These are phyloP conservation scores for Tortricodes alternella DNA, from an alignment of 2,888 invertebrate species.

Conservation along the genomic window DNA sequence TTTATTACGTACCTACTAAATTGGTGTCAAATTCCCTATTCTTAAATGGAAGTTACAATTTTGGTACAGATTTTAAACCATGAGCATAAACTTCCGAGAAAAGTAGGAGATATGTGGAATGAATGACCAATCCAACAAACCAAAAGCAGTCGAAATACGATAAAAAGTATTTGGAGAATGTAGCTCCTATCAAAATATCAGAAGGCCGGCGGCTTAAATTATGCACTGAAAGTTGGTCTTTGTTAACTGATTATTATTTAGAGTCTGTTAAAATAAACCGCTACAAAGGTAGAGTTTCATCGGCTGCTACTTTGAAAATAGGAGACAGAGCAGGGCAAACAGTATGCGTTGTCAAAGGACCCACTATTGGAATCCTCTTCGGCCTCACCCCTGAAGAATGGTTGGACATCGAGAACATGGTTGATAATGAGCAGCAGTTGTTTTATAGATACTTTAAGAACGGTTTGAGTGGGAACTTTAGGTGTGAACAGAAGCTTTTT, in stretches of 20 bases:
- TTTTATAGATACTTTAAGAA: slow-evolving; percentile 74
- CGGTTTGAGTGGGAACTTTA: slow-evolving; percentile 60
- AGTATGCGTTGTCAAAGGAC: slow-evolving; percentile 63
- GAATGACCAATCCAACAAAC: slow-evolving; percentile 27
- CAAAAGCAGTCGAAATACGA: slow-evolving; percentile 29
- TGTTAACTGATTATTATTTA: slow-evolving; percentile 65
- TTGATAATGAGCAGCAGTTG: slow-evolving; percentile 57
- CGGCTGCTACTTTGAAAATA: slow-evolving; percentile 64
- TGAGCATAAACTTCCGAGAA: too few species aligned
- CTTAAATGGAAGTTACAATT: too few species aligned
- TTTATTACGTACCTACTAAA: too few species aligned
- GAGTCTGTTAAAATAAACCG: slow-evolving; percentile 73
- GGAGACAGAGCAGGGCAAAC: slow-evolving; percentile 65
- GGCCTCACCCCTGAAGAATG: slow-evolving; percentile 61
- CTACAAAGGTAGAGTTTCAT: slow-evolving; percentile 44
- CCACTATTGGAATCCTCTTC: slow-evolving; percentile 60
- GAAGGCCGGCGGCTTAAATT: slow-evolving; percentile 57
- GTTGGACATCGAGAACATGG: slow-evolving; percentile 63
- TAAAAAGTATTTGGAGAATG: slow-evolving; percentile 47
- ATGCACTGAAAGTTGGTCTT: slow-evolving; percentile 59
- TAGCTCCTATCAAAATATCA: slow-evolving; percentile 59
- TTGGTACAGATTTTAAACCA: too few species aligned
- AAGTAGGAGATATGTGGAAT: slow-evolving; percentile 1
- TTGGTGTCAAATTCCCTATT: too few species aligned
- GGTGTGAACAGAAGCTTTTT: slow-evolving; percentile 68